Percentiles rank a stretch among this genome's conserved stretches.
Conservation (phyloP, 1,140 invertebrate genomes). For the Lucilia cuprina region DNA sequence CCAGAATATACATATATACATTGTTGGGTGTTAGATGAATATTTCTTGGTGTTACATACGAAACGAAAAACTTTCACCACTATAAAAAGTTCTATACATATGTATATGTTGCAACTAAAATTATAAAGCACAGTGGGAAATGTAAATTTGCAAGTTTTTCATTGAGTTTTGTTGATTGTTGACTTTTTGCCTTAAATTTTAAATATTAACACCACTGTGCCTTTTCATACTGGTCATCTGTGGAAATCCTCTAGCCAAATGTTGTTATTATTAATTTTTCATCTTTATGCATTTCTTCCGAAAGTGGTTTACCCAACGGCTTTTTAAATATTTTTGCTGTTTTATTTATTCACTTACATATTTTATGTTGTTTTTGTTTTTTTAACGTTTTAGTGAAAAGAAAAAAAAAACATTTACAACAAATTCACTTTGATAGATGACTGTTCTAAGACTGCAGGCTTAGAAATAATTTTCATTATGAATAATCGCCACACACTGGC, state of each 20-base stretch:
- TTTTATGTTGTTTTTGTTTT: not conserved
- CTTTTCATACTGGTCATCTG: too few species aligned
- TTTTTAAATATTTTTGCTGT: not conserved
- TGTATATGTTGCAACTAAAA: too few species aligned
- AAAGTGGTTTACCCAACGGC: slow-evolving; percentile 10
- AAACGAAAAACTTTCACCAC: too few species aligned
- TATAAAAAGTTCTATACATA: too few species aligned
- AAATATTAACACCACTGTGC: too few species aligned
- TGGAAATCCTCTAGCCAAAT: not conserved
- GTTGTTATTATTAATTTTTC: not conserved
- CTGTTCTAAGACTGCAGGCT: not conserved
- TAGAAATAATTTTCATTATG: not conserved
- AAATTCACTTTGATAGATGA: slow-evolving; percentile 6
- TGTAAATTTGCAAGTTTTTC: too few species aligned
- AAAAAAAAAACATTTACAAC: not conserved
- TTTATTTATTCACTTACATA: not conserved
- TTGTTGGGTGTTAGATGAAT: too few species aligned
- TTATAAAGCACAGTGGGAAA: too few species aligned
- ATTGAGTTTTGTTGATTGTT: too few species aligned
- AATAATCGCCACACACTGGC: not conserved
- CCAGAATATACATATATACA: too few species aligned
- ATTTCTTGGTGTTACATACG: too few species aligned
- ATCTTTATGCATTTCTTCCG: slow-evolving; percentile 11
- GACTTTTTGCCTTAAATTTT: too few species aligned
- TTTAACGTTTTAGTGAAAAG: not conserved